Base-by-base conservation (phyloP, 2,113 vertebrate species). In the Toxotes jaculatrix region DNA sequence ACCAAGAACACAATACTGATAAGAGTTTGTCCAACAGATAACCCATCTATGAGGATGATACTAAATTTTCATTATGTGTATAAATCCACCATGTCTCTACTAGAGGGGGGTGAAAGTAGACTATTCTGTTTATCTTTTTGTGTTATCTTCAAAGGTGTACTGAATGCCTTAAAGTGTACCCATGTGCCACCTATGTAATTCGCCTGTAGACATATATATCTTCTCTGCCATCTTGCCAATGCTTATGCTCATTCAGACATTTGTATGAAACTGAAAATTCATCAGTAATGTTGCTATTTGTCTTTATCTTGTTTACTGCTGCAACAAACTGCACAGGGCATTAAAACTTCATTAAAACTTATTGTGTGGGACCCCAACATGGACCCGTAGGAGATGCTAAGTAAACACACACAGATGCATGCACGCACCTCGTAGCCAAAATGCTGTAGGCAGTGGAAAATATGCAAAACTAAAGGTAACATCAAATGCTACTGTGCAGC, bases 381-480 rank as follows among this genome's bases (percentile, higher is more conserved):
- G 4, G 47, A 68, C 62, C 42, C n/a, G 34, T 4, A 19, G 57
- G 32, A 75, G 27, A 61, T 8, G 4, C 31, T 56, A 19, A 38
- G 27, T 21, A 61, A 77, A 66, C 31, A 74, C 34, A 73, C 73
- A 61, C 56, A 61, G 11, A 73, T 21, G 66, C 70, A 70, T 40
- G 42, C 57, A 74, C 0, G 19, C 56, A 63, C 9, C 47, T 40
- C 62, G 60, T 19, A 23, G 31, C 42, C 70, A 69, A 42, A 56
- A 17, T 4, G 47, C 55, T 62, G 59, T 4, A 51, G 61, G 67
- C 68, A 55, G 45, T 55, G 66, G 70, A 80, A 89, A 79, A 59
- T 84, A 86, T 90, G 84, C 84, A 83, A 79, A 74, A 78, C 55
- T 23, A 21, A 67, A 67, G 27, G 70, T 31, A 75, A 70, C 49